Conservation (phyloP, 2,888 invertebrate species). For the Merodon equestris region DNA sequence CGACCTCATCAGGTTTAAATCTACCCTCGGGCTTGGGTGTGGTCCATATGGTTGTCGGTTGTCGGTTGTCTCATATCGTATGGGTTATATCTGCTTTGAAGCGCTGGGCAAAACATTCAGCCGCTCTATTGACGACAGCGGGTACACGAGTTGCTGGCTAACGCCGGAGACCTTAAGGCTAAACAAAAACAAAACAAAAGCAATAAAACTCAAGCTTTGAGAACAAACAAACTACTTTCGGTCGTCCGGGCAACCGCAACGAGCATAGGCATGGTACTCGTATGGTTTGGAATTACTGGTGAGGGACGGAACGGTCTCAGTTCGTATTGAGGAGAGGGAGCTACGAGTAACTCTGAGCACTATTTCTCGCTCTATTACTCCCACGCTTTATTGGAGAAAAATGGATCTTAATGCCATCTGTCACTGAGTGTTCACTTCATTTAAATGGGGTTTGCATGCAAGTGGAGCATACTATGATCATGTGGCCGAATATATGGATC, state of each 20-base stretch:
- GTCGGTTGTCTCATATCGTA: constrained; percentile 44
- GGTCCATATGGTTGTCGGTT: constrained; percentile 67
- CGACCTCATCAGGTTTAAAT: constrained; percentile 70
- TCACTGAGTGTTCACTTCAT: constrained; percentile 33
- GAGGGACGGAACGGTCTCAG: too few species aligned
- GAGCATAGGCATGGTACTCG: too few species aligned
- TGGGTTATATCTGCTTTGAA: constrained; percentile 63
- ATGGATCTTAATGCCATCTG: constrained; percentile 31
- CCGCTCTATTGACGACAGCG: constrained; percentile 53
- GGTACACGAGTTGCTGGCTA: constrained; percentile 65
- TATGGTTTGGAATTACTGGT: too few species aligned
- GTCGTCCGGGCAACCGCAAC: constrained; percentile 42
- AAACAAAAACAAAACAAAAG: constrained; percentile 59
- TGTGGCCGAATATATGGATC: constrained; percentile 64
- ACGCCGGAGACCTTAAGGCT: constrained; percentile 63
- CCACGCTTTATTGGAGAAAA: constrained; percentile 15
- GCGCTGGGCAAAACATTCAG: constrained; percentile 60
- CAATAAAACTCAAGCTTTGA: constrained; percentile 50
- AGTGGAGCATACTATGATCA: constrained; percentile 55
- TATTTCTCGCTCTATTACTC: too few species aligned
- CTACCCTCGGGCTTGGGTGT: constrained; percentile 70
- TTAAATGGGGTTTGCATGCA: constrained; percentile 13
- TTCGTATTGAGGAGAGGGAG: too few species aligned
- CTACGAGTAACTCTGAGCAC: too few species aligned
- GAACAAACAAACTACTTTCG: constrained; percentile 68